Conservation (phyloP, 1,140 invertebrate genomes). For the Cephus cinctus region DNA sequence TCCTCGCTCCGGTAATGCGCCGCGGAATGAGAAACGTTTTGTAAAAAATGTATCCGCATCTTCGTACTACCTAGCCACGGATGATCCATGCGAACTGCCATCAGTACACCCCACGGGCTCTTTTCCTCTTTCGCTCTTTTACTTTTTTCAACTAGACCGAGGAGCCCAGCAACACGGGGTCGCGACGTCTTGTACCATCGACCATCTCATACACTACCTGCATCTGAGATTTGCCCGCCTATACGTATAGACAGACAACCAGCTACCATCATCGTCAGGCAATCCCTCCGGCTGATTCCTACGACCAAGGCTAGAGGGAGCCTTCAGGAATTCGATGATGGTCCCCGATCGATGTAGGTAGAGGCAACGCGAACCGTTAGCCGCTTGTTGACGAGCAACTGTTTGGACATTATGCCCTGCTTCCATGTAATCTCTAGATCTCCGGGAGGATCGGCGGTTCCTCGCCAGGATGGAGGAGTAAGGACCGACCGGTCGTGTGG, state of each 20-base stretch:
- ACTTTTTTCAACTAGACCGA: no score
- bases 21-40: conserved; percentile 54
- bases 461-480: conserved; percentile 14
- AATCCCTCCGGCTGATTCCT: no score
- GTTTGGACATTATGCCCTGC: conserved; percentile 41
- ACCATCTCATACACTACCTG: no score
- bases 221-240: no score
- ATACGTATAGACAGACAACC: no score
- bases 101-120: no score
- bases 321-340: conserved; percentile 29
- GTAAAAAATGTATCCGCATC: conserved; percentile 52
- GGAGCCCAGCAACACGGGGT: no score
- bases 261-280: no score
- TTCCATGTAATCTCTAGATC: conserved; percentile 40
- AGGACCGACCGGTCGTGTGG: conserved; percentile 30
- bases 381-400: conserved; percentile 39
- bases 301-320: no score
- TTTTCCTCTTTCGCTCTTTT: no score
- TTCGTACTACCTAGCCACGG: conserved; percentile 35
- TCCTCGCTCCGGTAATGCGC: conserved; percentile 39
- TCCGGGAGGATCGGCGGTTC: conserved; percentile 5
- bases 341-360: conserved; percentile 20
- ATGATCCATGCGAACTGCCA: conserved; percentile 16
- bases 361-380: conserved; percentile 26
- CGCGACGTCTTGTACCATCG: no score